Conservation (phyloP, 30 jellyfish, hydroid and myxozoan genomes). For the Turritopsis dohrnii region DNA sequence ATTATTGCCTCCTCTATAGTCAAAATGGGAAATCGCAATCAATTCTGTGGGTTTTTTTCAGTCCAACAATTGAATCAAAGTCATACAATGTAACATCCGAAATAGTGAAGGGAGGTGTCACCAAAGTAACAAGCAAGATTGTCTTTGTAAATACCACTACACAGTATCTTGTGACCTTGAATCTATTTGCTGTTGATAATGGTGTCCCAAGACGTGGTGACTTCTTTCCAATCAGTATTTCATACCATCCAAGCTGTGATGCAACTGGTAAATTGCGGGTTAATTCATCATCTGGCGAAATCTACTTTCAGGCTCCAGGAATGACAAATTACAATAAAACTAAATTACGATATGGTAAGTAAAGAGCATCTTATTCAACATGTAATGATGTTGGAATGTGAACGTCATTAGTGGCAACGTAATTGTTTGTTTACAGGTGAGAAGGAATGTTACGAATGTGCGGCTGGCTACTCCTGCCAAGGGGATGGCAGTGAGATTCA, state of each 20-base stretch:
- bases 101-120: background rate
- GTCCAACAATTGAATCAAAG: constrained; percentile 42
- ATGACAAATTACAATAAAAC: constrained; percentile 33
- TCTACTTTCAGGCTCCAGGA: constrained; percentile 64
- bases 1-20: too few relatives aligned
- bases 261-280: constrained; percentile 44
- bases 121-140: constrained; percentile 1
- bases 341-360: constrained; percentile 19
- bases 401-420: background rate
- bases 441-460: constrained; percentile 74
- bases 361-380: background rate
- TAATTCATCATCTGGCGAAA: constrained; percentile 54
- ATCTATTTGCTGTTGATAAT: constrained; percentile 62
- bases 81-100: background rate
- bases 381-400: too few relatives aligned
- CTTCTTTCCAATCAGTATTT: constrained; percentile 44
- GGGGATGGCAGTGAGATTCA: constrained; percentile 70
- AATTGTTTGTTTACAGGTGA: constrained; percentile 32
- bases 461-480: constrained; percentile 78
- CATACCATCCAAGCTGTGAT: constrained; percentile 43
- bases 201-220: constrained; percentile 76
- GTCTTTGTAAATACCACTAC: constrained; percentile 38
- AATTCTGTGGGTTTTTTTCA: background rate
- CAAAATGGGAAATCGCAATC: background rate
- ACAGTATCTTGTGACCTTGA: constrained; percentile 37